A percentile compares a stretch with the other conserved stretches of the same genome.
Conservation (phyloP, 2,113 vertebrate species). For the Aptenodytes forsteri region DNA sequence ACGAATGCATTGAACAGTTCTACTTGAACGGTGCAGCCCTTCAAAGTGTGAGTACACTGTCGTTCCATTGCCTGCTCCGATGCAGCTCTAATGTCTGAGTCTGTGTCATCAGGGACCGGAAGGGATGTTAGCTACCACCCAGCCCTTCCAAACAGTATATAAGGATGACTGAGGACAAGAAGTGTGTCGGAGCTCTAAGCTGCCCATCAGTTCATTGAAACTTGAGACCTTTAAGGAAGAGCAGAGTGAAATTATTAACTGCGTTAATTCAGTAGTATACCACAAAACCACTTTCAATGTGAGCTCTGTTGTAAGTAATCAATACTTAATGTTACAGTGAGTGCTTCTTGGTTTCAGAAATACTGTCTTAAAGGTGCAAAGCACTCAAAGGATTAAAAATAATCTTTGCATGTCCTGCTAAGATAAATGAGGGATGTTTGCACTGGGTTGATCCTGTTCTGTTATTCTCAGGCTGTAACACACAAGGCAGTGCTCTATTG, state of each 20-base stretch:
- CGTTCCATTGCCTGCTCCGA: neutral
- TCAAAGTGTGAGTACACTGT: neutral
- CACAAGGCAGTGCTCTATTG: neutral
- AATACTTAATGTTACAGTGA: neutral
- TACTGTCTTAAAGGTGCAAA: neutral
- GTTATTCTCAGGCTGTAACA: neutral
- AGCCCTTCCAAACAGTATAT: neutral
- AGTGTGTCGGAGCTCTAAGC: neutral
- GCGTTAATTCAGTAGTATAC: neutral
- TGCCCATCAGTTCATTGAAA: neutral
- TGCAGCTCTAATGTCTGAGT: neutral
- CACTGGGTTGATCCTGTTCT: neutral
- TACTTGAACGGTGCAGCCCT: neutral
- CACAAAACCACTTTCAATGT: neutral
- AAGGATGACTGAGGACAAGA: neutral
- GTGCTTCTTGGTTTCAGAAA: neutral
- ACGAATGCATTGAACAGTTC: neutral
- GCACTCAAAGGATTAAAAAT: constrained; percentile 26
- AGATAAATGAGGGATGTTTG: neutral
- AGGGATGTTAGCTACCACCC: neutral
- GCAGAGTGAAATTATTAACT: neutral
- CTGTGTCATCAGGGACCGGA: neutral
- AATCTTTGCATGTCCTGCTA: neutral
- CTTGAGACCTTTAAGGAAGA: neutral
- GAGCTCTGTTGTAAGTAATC: neutral